These are phyloP conservation scores for Polydrusus tereticollis DNA, from an alignment of 2,888 invertebrate genomes.

Conservation along the genomic window DNA sequence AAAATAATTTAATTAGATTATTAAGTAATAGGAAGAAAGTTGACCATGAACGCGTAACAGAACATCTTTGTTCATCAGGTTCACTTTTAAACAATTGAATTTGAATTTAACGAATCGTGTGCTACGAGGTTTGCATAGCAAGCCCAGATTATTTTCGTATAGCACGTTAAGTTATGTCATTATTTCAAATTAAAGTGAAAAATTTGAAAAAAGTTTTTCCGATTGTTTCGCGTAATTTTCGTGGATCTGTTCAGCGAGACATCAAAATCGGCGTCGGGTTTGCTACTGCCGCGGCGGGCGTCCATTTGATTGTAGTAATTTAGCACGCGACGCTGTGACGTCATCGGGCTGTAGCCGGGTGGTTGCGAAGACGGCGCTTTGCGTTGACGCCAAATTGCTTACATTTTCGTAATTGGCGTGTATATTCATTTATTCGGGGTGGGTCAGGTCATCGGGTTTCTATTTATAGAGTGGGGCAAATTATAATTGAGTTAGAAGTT, in stretches of 20 bases:
- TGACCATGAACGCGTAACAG: conserved; percentile 31
- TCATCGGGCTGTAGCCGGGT: conserved; percentile 28
- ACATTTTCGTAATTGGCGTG: no score
- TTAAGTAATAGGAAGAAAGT: conserved; percentile 34
- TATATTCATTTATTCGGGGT: no score
- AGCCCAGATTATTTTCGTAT: conserved; percentile 2
- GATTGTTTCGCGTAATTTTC: conserved; percentile 1
- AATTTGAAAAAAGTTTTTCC: not conserved
- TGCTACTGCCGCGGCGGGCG: conserved; percentile 29
- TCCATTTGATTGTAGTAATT: conserved; percentile 32
- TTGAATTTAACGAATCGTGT: not conserved
- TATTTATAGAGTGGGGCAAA: no score
- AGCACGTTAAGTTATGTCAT: conserved; percentile 5
- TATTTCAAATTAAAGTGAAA: not conserved
- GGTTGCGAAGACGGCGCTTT: conserved; percentile 25
- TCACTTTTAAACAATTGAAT: conserved; percentile 26
- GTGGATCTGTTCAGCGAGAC: conserved; percentile 6
- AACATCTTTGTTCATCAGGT: conserved; percentile 8
- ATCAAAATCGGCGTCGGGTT: conserved; percentile 26
- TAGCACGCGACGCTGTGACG: conserved; percentile 44
- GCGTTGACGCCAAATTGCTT: not conserved
- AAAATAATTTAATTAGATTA: conserved; percentile 18
- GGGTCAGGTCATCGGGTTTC: no score
- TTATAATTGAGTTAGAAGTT: no score
- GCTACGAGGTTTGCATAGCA: not conserved